Base-by-base conservation (phyloP, 2,113 vertebrate genomes). In the Bettongia penicillata region DNA sequence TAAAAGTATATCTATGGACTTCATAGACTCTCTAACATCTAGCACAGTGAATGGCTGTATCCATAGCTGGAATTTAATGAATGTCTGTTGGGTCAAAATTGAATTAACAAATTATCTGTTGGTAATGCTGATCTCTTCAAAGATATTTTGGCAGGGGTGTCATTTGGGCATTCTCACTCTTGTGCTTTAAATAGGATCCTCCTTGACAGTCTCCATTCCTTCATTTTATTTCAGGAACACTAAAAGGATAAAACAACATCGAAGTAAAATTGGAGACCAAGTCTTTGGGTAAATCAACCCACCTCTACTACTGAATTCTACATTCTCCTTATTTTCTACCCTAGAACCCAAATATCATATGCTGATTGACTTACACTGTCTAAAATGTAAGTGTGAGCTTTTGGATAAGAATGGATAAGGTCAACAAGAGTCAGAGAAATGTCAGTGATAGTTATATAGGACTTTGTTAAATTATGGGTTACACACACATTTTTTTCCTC, bases 71-170 rank as follows among this genome's bases (percentile, higher is more conserved):
- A 84, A 84, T 84, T 43, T 43, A 84, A 84, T 84, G 37, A 43
- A 84, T 84, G 16, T 84, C 37, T n/a, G n/a, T 84, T 43, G 68
- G 43, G 43, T 43, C 68, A 84, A 43, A 43, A 68, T 68, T 68
- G 61, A 84, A 84, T 43, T 84, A 43, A 84, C 28, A 11, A 4
- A 77, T 94, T 94, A 48, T 61, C 90, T 43, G 53, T 91, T 47
- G 92, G 89, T 91, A 96, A 92, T 51, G 47, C 93, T 48, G 24
- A 9, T 53, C 53, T 91, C 91, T 96, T 50, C 92, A 94, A 92
- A 1, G 47, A 49, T 9, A 92, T 89, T 22, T 61, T 90, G 43
- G 91, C 68, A 95, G 93, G n/a, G 51, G 43, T 4, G 11, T 0
- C 43, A 84, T 96, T 28, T 61, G 49, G n/a, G 61, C 53, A 95